Conservation (phyloP, 2,888 invertebrate species). For the Molanna angustata region DNA sequence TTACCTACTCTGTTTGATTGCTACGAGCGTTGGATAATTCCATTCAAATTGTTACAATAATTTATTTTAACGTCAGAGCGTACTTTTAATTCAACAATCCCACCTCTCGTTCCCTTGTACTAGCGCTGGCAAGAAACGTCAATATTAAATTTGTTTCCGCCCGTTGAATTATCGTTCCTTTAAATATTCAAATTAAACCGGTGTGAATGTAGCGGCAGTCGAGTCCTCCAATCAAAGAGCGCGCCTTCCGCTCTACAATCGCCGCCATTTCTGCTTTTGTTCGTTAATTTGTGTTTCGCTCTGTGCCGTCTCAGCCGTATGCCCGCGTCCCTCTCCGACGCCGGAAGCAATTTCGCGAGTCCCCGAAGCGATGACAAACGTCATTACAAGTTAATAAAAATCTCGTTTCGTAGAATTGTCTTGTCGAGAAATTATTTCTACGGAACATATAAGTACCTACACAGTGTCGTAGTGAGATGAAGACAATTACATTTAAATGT, state of each 20-base stretch:
- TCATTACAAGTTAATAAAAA: constrained; percentile 34
- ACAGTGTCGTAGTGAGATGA: not conserved
- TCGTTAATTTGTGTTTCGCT: constrained; percentile 13
- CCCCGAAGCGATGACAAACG: constrained; percentile 33
- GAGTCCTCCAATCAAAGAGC: constrained; percentile 17
- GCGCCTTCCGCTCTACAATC: constrained; percentile 17
- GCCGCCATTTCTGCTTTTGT: constrained; percentile 14
- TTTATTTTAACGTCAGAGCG: no score
- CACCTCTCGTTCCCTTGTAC: no score
- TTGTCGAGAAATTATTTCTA: constrained; percentile 8
- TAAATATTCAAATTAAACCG: constrained; percentile 32
- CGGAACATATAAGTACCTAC: no score
- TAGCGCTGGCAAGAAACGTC: constrained; percentile 7
- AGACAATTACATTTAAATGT: not conserved
- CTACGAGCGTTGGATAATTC: no score
- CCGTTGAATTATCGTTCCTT: constrained; percentile 27
- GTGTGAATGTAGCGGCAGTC: constrained; percentile 16
- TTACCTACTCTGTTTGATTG: no score
- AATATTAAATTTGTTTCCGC: constrained; percentile 30
- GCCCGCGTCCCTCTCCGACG: constrained; percentile 2
- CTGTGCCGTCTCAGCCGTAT: not conserved
- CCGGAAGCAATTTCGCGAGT: constrained; percentile 31
- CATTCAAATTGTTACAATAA: no score
- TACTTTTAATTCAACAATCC: no score
- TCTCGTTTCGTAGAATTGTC: constrained; percentile 22